These are phyloP conservation scores for Nesometra sesokonis DNA, from an alignment of 35 echinoderm and acorn worm species.

Conservation along the genomic window DNA sequence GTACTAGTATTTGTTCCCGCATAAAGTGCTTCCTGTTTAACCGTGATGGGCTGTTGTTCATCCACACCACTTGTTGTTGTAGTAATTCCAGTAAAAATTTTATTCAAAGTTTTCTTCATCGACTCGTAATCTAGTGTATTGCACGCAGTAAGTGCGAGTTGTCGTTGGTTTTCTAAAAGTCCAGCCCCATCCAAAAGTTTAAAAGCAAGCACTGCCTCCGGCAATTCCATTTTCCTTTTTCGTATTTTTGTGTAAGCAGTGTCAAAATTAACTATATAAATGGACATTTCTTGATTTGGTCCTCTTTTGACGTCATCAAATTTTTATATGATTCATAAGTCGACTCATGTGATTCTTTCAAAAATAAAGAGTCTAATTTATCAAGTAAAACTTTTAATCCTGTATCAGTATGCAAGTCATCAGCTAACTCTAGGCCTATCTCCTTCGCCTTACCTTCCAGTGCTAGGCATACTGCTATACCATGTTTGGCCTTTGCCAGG, in stretches of 20 bases:
- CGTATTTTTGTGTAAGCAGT: constrained; percentile 23
- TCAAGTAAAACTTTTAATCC: not conserved
- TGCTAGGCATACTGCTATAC: no score
- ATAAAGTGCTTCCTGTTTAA: not conserved
- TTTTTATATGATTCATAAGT: constrained; percentile 13
- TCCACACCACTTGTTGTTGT: not conserved
- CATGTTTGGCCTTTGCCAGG: no score
- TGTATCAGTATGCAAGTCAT: not conserved
- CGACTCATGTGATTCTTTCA: constrained; percentile 10
- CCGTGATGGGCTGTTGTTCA: not conserved
- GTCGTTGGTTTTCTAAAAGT: not conserved
- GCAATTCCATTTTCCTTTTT: constrained; percentile 7
- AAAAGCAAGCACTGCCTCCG: constrained; percentile 26
- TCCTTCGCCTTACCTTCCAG: constrained; percentile 22
- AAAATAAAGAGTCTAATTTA: constrained; percentile 14
- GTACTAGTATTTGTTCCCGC: no score
- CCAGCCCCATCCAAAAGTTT: constrained; percentile 2
- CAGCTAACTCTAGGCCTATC: no score
- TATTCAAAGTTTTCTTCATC: constrained; percentile 18
- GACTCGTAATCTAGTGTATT: not conserved
- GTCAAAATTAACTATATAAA: constrained; percentile 23
- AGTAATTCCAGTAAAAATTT: constrained; percentile 12
- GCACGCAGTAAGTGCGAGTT: constrained; percentile 17
- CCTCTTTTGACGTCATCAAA: not conserved
- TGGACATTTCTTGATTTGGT: not conserved